phyloP scores from a whole-genome alignment of 1,140 invertebrate species.

The Aleiodes sp. region DNA sequence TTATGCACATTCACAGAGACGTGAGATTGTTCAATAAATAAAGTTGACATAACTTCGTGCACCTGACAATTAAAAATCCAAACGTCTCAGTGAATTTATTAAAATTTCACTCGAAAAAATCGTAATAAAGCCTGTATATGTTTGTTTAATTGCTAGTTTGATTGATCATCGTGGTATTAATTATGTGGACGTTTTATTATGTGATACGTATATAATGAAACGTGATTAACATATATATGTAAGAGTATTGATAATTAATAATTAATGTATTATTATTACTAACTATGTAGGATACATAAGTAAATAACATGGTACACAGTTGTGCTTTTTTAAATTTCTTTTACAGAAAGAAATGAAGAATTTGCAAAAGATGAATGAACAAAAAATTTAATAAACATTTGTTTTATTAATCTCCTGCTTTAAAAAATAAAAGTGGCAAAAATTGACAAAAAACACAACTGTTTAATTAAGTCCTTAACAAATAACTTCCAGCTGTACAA shows the following conservation, averaged over 20 bases:
- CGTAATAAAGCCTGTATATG: conserved; percentile 63
- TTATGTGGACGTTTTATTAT: no score
- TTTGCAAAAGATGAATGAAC: not conserved
- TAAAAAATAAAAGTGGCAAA: no score
- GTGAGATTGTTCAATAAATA: not conserved
- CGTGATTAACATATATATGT: no score
- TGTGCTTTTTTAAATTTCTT: no score
- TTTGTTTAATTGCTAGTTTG: no score
- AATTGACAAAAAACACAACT: not conserved
- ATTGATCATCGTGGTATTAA: no score
- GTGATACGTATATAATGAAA: no score
- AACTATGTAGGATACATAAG: not conserved
- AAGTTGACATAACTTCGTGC: not conserved
- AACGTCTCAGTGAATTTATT: not conserved
- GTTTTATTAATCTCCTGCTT: not conserved
- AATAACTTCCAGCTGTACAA: not conserved
- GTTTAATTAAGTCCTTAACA: conserved; percentile 2
- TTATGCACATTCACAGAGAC: not conserved
- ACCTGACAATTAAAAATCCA: not conserved
- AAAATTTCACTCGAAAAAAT: not conserved
- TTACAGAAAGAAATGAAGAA: not conserved
- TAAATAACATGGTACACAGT: not conserved
- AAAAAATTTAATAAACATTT: not conserved
- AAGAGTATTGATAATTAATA: no score
- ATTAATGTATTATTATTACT: no score